Base-by-base conservation (phyloP, 2,888 invertebrate species). In the Lasiommata megera region DNA sequence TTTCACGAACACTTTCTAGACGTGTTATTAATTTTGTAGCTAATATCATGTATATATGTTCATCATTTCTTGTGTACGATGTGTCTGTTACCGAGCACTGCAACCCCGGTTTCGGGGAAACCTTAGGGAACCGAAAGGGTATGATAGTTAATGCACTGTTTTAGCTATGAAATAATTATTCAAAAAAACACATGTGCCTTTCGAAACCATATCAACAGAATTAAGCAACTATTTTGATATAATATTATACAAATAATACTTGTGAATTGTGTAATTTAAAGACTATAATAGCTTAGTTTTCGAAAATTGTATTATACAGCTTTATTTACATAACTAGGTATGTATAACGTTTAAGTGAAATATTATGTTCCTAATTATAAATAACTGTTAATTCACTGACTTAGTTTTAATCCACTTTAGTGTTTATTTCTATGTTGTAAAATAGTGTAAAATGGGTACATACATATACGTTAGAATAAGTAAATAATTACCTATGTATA, bases 271-370 rank as follows among this genome's bases (percentile, higher is more conserved):
- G 3, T 1, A 11, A 29, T 29, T 29, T 31, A 29, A 31, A 46
- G 46, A 46, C 31, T 31, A 46, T 16, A 9, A 46, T 46, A 51
- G 16, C 28, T 28, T 29, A 40, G 14, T 6, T 5, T 38, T 28
- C 1, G n/a, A 56, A 55, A 54, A 51, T 62, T 67, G 62, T 63
- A 67, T 64, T 62, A 61, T 62, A 63, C 58, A 65, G 61, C 56
- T 64, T 67, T 64, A 57, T 60, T 60, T 57, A 54, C 57, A 40
- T 50, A 54, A 28, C 5, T 12, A 8, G 6, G 43, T 11, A 46
- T 44, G 11, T 23, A 12, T 23, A 8, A 51, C 17, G 16, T 29
- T 29, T 40, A 56, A 56, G 53, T 44, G 40, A 41, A 56, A 41
- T 56, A 54, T 17, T 54, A 51, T 51, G 60, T 60, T 60, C 60